These are phyloP conservation scores for Amphiprion ocellaris DNA, from an alignment of 2,113 vertebrate genomes.

Conservation along the genomic window DNA sequence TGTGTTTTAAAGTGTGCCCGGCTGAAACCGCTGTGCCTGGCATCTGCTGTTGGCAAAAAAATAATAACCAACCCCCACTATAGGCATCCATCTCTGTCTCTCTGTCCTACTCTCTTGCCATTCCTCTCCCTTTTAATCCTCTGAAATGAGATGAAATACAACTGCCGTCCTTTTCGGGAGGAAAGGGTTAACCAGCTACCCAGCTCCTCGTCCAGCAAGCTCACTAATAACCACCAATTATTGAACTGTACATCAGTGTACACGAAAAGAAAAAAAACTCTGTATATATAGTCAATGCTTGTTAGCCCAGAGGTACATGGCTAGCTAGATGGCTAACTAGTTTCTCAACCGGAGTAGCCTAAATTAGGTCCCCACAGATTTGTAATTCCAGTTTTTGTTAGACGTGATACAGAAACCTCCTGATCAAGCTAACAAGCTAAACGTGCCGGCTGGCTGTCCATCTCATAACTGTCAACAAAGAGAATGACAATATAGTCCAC, in stretches of 20 bases:
- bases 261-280: conserved; percentile 42
- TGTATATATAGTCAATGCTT: conserved; percentile 50
- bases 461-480: conserved; percentile 70
- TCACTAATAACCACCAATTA: conserved; percentile 82
- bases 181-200: conserved; percentile 68
- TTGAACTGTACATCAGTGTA: conserved; percentile 60
- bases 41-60: conserved; percentile 68
- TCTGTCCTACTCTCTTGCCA: conserved; percentile 8
- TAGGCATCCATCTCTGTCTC: conserved; percentile 57
- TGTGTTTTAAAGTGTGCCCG: conserved; percentile 72
- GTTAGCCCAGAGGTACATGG: conserved; percentile 54
- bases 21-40: conserved; percentile 67
- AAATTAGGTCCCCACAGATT: conserved; percentile 68
- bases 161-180: conserved; percentile 50
- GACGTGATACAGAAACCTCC: conserved; percentile 52
- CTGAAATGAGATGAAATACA: conserved; percentile 75
- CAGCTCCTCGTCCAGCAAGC: conserved; percentile 69
- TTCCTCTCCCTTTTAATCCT: conserved; percentile 54
- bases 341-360: conserved; percentile 40
- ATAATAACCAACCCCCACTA: conserved; percentile 67
- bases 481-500: conserved; percentile 64
- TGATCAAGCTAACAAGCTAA: conserved; percentile 66
- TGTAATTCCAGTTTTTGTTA: conserved; percentile 52
- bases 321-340: conserved; percentile 60
- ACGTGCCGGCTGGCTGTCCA: conserved; percentile 40